Evolutionary conservation across 2,888 invertebrate species (phyloP), one percentile per base, ranked within the genome.

Genomic region (Cheilosia impressa): DNA sequence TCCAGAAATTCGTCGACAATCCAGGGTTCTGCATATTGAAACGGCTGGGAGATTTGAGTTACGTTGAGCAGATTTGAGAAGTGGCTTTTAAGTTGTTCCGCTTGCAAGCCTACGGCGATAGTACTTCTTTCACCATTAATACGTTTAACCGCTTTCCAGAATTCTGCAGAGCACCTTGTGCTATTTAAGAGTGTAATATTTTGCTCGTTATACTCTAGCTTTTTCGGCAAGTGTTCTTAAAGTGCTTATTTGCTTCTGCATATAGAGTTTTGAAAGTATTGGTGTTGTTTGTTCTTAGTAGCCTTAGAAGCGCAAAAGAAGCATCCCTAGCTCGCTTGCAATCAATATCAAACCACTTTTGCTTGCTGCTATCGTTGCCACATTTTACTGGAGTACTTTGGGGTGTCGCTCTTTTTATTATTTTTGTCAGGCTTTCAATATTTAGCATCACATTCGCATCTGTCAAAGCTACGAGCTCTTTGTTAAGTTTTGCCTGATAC

Each of bases 111-210:
- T 50, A 65, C 13, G 34, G 50, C 50, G 4, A 34, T 65, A 19
- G 17, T 31, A 17, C 45, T 47, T 58, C 60, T 60, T 43, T 45
- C 45, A n/a, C 60, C 41, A 15, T 38, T 38, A 41, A 41, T 13
- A 41, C n/a, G 45, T 27, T 27, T 50, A 38, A 52, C 34, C 52
- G 65, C 17, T 43, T 24, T 22, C 27, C 45, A 43, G 6, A 43
- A 57, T 5, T 55, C 57, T 31, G 57, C 68, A 31, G 41, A 66
- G 41, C 66, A 66, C 24, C 6, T 66, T 66, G 52, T 53, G 9
- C 1, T 24, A 10, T 53, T 66, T 45, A 45, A 22, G 10, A 43
- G n/a, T 10, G 43, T 55, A 17, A 31, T 57, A 27, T 43, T 66
- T 41, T 38, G 24, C 41, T 69, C 57, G 13, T 19, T 45, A 55